Conservation (phyloP, 2,888 invertebrate genomes). For the Rhynchonema sp. region DNA sequence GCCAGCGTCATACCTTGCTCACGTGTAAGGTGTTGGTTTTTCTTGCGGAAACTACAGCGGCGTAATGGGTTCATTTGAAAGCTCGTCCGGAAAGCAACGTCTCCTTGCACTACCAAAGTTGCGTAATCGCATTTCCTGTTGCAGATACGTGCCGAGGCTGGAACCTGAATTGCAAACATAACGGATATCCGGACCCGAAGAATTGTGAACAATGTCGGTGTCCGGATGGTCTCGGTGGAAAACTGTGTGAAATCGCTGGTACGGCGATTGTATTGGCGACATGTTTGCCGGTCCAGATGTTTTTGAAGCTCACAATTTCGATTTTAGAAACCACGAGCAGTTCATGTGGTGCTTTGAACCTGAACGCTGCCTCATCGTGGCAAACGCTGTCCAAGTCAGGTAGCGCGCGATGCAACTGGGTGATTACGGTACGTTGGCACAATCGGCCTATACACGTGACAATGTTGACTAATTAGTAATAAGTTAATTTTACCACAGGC, state of each 20-base stretch:
- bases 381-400: neutral
- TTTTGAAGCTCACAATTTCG: no score
- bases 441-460: no score
- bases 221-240: neutral
- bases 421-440: neutral
- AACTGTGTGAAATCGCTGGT: neutral
- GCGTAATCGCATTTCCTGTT: neutral
- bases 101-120: no score
- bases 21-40: no score
- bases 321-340: no score
- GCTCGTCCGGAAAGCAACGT: no score
- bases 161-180: neutral
- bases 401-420: neutral
- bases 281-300: no score
- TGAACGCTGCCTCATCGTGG: neutral
- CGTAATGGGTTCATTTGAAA: no score
- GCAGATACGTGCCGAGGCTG: neutral
- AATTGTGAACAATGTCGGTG: neutral
- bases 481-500: neutral
- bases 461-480: neutral
- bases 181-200: neutral
- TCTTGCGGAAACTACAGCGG: neutral
- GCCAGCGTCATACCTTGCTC: no score
- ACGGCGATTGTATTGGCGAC: no score
- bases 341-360: neutral